Evolutionary conservation across 2,888 invertebrate genomes (phyloP).

Genomic region (Diarsia rubi): DNA sequence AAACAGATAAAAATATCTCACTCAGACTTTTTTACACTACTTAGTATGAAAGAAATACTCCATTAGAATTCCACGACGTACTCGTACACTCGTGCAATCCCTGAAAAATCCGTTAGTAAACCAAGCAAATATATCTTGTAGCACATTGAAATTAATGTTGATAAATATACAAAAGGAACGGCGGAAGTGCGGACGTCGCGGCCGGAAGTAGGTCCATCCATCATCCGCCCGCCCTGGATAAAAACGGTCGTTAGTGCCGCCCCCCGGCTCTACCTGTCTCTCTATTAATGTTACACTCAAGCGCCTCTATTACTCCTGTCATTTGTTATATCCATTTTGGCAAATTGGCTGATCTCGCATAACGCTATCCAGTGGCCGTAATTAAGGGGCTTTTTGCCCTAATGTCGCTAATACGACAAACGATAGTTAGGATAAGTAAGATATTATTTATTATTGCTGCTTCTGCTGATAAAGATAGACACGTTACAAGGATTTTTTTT

Average conservation of each 20-base stretch:
- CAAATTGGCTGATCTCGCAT: constrained; percentile 88
- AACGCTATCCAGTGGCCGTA: constrained; percentile 67
- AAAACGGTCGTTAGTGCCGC: constrained; percentile 89
- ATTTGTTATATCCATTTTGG: constrained; percentile 90
- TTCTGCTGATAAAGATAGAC: constrained; percentile 17
- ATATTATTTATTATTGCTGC: constrained; percentile 44
- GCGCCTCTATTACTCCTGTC: constrained; percentile 89
- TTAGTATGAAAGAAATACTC: constrained; percentile 44
- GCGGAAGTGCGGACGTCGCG: constrained; percentile 86
- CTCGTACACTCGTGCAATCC: constrained; percentile 23
- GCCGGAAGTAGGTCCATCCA: constrained; percentile 88
- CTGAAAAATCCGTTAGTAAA: constrained; percentile 63
- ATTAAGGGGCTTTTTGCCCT: constrained; percentile 75
- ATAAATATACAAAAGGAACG: constrained; percentile 87
- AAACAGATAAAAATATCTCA: constrained; percentile 55
- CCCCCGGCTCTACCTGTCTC: constrained; percentile 83
- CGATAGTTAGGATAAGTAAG: constrained; percentile 53
- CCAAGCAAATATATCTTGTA: constrained; percentile 79
- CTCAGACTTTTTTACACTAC: constrained; percentile 35
- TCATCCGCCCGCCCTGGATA: constrained; percentile 90
- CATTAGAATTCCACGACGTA: constrained; percentile 36
- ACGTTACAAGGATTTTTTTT: not conserved
- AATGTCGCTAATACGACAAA: constrained; percentile 64
- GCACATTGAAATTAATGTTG: constrained; percentile 88
- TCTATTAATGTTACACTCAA: constrained; percentile 90